phyloP scores from a whole-genome alignment of 2,113 vertebrate genomes.

The Reinhardtius hippoglossoides region DNA sequence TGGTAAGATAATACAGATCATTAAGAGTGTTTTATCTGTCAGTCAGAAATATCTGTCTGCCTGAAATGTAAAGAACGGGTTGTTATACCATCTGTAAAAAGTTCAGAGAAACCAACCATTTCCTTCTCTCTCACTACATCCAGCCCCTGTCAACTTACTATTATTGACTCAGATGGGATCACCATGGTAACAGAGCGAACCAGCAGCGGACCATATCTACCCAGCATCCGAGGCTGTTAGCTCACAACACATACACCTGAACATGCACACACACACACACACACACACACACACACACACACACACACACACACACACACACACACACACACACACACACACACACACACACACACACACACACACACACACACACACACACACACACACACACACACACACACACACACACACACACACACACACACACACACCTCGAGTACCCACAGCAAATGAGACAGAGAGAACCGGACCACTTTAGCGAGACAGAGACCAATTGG shows the following conservation, averaged over 20 bases:
- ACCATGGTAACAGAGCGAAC: slow-evolving; percentile 70
- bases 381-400: slow-evolving; percentile 12
- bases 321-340: background rate
- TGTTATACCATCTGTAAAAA: slow-evolving; percentile 5
- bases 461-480: slow-evolving; percentile 37
- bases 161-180: slow-evolving; percentile 64
- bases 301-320: background rate
- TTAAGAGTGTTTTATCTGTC: no score
- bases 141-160: slow-evolving; percentile 35
- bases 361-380: background rate
- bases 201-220: slow-evolving; percentile 30
- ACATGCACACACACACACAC: background rate
- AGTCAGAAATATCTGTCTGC: no score
- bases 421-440: background rate
- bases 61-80: no score
- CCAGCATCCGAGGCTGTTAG: slow-evolving; percentile 33
- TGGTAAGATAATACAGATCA: no score
- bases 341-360: slow-evolving; percentile 10
- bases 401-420: background rate
- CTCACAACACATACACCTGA: slow-evolving; percentile 30
- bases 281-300: background rate
- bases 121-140: slow-evolving; percentile 18
- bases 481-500: slow-evolving; percentile 35
- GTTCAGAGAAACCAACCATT: background rate
- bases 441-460: slow-evolving; percentile 29